Evolutionary conservation across 1,140 invertebrate genomes (phyloP).

Genomic region (Andrena cerasifolii): DNA sequence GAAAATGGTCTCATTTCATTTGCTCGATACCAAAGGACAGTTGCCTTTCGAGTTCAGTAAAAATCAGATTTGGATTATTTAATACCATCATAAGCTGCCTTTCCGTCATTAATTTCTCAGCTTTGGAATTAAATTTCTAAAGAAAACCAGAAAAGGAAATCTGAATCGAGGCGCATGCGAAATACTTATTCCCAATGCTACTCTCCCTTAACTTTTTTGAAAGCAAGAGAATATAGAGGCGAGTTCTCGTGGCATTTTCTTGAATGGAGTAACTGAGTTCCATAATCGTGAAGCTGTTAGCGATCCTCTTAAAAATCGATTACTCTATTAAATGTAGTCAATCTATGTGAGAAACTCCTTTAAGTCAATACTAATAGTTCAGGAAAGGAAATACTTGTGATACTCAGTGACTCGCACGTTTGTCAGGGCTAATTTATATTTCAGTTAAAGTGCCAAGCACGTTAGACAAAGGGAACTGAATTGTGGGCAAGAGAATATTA

Average conservation of each 20-base stretch:
- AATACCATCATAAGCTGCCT: neutral
- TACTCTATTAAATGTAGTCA: conserved; percentile 35
- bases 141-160: neutral
- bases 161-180: neutral
- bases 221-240: neutral
- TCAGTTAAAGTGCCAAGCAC: conserved; percentile 34
- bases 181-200: neutral
- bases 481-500: conserved; percentile 20
- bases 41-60: neutral
- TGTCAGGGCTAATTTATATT: conserved; percentile 53
- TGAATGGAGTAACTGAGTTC: conserved; percentile 56
- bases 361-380: conserved; percentile 60
- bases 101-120: too few relatives aligned
- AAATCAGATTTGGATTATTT: neutral
- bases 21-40: neutral
- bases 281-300: conserved; percentile 23
- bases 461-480: neutral
- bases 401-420: conserved; percentile 54
- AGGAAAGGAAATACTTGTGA: conserved; percentile 48
- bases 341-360: conserved; percentile 44
- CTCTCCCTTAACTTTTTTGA: neutral
- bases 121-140: neutral
- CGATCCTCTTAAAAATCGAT: conserved; percentile 22
- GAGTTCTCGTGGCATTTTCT: conserved; percentile 27
- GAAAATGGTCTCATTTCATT: conserved; percentile 35